These are phyloP conservation scores for Ecdyonurus torrentis DNA, from an alignment of 2,888 invertebrate genomes.

Conservation along the genomic window DNA sequence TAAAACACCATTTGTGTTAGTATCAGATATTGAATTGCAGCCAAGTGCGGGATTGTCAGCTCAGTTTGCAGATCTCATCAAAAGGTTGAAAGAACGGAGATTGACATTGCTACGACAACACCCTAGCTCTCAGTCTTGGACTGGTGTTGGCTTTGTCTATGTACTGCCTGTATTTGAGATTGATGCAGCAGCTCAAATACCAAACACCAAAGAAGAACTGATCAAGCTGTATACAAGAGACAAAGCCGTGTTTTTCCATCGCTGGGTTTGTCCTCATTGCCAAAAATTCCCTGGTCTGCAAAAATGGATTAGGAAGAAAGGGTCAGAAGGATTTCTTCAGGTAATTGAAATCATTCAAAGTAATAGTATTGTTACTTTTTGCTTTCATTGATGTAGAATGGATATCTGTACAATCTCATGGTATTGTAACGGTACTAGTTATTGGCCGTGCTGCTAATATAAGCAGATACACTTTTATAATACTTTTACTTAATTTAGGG, in stretches of 20 bases:
- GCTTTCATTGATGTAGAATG: no score
- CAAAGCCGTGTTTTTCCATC: constrained; percentile 47
- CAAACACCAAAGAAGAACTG: constrained; percentile 41
- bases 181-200: constrained; percentile 26
- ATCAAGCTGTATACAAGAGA: constrained; percentile 32
- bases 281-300: constrained; percentile 57
- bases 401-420: no score
- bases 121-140: constrained; percentile 6
- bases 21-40: constrained; percentile 53
- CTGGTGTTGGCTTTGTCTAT: constrained; percentile 31
- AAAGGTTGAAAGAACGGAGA: background rate
- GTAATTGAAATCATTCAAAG: constrained; percentile 22
- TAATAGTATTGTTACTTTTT: background rate
- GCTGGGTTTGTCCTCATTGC: constrained; percentile 51
- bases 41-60: constrained; percentile 45
- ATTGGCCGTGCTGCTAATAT: no score
- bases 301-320: constrained; percentile 40
- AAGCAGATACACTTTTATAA: no score
- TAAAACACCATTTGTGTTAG: constrained; percentile 42
- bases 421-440: no score
- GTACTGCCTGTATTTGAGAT: constrained; percentile 53
- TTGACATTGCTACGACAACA: constrained; percentile 1
- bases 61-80: constrained; percentile 38
- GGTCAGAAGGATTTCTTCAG: constrained; percentile 32
- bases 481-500: no score